phyloP scores from a whole-genome alignment of 2,113 vertebrate species.

The Hemiscyllium ocellatum region DNA sequence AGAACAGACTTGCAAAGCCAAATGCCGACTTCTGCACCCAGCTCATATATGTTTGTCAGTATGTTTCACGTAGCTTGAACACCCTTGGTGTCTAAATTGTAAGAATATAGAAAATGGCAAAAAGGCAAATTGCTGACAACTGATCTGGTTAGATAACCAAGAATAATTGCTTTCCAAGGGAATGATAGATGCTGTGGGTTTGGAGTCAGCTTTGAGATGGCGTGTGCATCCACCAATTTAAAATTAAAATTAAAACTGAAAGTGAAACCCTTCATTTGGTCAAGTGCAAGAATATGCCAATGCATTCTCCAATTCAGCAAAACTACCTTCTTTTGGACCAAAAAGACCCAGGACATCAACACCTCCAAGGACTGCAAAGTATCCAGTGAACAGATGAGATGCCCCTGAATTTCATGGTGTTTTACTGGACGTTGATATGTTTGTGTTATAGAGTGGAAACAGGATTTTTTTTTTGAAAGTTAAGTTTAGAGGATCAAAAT shows the following conservation, averaged over 20 bases:
- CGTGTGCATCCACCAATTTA: not conserved
- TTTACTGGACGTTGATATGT: not conserved
- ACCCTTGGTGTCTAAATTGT: too few species aligned
- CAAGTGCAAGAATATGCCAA: not conserved
- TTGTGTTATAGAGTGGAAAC: not conserved
- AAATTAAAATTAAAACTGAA: not conserved
- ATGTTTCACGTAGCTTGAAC: too few species aligned
- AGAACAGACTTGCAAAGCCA: too few species aligned
- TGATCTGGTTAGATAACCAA: too few species aligned
- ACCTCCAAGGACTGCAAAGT: not conserved
- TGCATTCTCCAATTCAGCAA: not conserved
- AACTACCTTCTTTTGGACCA: not conserved
- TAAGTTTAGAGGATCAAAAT: not conserved
- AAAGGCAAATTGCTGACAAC: too few species aligned
- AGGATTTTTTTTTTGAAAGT: not conserved
- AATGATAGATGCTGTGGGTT: too few species aligned
- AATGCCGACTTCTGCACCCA: too few species aligned
- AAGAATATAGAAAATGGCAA: too few species aligned
- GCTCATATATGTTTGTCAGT: too few species aligned
- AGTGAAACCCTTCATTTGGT: not conserved
- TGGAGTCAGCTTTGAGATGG: too few species aligned
- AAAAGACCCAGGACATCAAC: not conserved
- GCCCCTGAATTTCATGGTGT: not conserved
- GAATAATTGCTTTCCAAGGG: too few species aligned
- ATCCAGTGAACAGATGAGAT: not conserved